Conservation (phyloP, 2,888 invertebrate species). For the Chydorus sphaericus region DNA sequence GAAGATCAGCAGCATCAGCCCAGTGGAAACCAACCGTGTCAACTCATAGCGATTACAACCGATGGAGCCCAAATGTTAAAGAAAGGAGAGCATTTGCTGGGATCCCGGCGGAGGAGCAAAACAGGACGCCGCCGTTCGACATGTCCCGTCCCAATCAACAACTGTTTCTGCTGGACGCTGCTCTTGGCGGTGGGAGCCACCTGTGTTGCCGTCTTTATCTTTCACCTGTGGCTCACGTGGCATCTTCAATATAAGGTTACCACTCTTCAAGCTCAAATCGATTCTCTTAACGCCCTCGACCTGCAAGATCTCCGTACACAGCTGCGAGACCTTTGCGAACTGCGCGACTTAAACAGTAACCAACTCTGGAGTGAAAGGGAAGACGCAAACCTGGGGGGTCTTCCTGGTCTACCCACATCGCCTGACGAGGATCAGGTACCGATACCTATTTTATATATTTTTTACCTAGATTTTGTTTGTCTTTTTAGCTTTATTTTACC, state of each 20-base stretch:
- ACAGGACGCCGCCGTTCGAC: too few species aligned
- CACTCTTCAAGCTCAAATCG: neutral
- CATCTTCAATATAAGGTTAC: constrained; percentile 6
- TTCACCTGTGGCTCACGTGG: neutral
- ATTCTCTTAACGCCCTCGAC: neutral
- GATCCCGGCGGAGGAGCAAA: too few species aligned
- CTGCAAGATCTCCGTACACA: constrained; percentile 10
- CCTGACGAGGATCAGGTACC: constrained; percentile 9
- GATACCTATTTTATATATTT: neutral
- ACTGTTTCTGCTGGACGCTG: neutral
- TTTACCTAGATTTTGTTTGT: neutral
- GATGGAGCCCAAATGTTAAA: too few species aligned
- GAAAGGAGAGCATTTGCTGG: too few species aligned
- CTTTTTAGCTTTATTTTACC: neutral
- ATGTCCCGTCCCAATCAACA: too few species aligned
- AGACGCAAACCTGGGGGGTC: too few species aligned
- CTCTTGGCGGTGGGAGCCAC: neutral
- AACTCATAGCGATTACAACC: too few species aligned
- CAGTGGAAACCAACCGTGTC: too few species aligned
- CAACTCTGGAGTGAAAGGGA: too few species aligned
- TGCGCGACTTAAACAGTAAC: too few species aligned
- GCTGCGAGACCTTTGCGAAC: constrained; percentile 9
- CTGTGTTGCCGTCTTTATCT: neutral
- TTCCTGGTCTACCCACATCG: constrained; percentile 1
- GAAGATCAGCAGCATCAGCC: too few species aligned